Percentiles rank a stretch among this genome's conserved stretches.
Evolutionary conservation across 2,797 vertebrate species (phyloP).

Genomic region (Echiichthys vipera): DNA sequence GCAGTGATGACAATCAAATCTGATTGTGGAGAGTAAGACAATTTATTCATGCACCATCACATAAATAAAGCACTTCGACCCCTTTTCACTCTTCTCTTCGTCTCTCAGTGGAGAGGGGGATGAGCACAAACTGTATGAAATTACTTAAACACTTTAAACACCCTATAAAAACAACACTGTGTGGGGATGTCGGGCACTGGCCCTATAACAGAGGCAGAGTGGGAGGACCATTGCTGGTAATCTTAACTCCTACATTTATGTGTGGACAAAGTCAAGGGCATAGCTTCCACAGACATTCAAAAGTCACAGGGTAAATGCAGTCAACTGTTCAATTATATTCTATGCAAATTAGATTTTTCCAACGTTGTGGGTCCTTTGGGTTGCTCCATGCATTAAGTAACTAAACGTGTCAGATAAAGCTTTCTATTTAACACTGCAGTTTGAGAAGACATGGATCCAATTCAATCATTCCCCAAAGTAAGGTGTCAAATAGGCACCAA

Average conservation of each 20-base stretch:
- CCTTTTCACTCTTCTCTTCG: not conserved
- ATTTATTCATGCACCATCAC: constrained; percentile 11
- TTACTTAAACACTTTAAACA: not conserved
- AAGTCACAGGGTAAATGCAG: not conserved
- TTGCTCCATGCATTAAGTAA: too few relatives aligned
- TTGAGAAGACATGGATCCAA: too few relatives aligned
- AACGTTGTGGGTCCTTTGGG: too few relatives aligned
- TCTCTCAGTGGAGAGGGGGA: not conserved
- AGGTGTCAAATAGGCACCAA: too few relatives aligned
- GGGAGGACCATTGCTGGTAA: not conserved
- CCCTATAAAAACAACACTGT: not conserved
- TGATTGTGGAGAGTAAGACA: constrained; percentile 11
- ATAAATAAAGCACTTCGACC: constrained; percentile 14
- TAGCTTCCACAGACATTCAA: not conserved
- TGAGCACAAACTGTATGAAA: constrained; percentile 5
- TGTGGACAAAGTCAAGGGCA: constrained; percentile 7
- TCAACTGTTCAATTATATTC: too few relatives aligned
- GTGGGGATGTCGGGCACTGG: not conserved
- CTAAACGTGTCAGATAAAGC: too few relatives aligned
- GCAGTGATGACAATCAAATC: constrained; percentile 19
- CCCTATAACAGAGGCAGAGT: not conserved
- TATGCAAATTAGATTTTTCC: too few relatives aligned
- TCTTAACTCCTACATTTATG: not conserved
- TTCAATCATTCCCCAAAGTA: too few relatives aligned
- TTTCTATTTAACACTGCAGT: too few relatives aligned